Evolutionary conservation across 2,797 vertebrate species (phyloP), one percentile per base, ranked within the genome.

Genomic region (Manis pentadactyla): DNA sequence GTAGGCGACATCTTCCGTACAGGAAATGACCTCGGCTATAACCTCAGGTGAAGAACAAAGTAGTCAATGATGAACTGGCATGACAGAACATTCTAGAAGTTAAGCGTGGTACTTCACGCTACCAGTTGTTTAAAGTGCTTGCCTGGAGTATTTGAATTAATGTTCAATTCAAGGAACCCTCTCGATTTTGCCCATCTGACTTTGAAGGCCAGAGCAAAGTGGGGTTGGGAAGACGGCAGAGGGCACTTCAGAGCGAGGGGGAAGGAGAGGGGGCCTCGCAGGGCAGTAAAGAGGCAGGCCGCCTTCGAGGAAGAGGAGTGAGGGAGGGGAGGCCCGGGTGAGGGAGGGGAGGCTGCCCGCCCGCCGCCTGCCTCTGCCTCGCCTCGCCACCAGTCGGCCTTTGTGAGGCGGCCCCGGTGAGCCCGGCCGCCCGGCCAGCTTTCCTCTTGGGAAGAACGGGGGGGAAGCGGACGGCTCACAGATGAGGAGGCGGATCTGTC

Each of bases 361-460:
- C 4, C 10, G 49, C 27, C n/a, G n/a, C 13, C 11, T 19, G 37
- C 31, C 75, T 0, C 7, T 34, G 77, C 27, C 57, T 18, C 2
- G n/a, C 74, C 93, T 95, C 74, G 25, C 91, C 51, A 51, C 46
- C 59, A 53, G 1, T 3, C 31, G 69, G 71, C 68, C 83, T 91
- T 57, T 27, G 78, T 73, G 63, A 25, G 31, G 95, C 90, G 85
- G 92, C 55, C 84, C 96, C 92, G 95, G 78, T 39, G 94, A 96
- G 97, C 89, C 91, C 55, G 18, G 69, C 53, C 84, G 93, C 97
- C 97, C 95, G 12, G 86, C 83, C 95, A 95, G 71, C 91, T 98
- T 98, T 98, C 98, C 97, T 97, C 94, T 98, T 92, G 92, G 96
- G 98, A 97, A 96, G 57, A 96, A 95, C 98, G 93, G 93, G 94